These are phyloP conservation scores for Sterna hirundo DNA, from an alignment of 2,113 vertebrate genomes.

Conservation along the genomic window DNA sequence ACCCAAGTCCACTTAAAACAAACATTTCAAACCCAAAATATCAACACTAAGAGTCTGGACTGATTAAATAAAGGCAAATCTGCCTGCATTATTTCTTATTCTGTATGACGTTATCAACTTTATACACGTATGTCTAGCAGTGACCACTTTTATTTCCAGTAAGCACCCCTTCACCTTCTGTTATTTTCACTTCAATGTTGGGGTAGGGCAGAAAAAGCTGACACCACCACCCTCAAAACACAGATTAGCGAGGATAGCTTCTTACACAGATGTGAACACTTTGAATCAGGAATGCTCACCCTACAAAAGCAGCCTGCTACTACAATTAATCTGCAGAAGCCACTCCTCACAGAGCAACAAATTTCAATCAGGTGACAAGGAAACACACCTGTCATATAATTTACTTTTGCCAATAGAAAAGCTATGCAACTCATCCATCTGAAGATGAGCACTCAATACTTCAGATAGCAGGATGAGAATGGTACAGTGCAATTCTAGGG, in stretches of 20 bases:
- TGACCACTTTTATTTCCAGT: background rate
- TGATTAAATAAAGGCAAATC: background rate
- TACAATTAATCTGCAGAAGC: background rate
- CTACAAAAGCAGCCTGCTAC: background rate
- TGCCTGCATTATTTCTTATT: background rate
- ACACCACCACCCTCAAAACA: background rate
- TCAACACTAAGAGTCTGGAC: background rate
- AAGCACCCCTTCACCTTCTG: background rate
- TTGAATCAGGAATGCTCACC: background rate
- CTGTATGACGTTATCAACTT: background rate
- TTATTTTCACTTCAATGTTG: background rate
- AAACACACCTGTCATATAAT: background rate
- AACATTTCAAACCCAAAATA: background rate
- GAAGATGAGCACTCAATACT: background rate
- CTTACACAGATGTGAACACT: background rate
- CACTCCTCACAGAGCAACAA: background rate
- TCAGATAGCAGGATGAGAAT: background rate
- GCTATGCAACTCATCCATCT: background rate
- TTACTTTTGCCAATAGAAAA: background rate
- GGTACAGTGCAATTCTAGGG: background rate
- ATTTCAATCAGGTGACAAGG: background rate
- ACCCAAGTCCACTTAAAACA: background rate
- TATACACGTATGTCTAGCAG: background rate
- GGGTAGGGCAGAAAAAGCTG: background rate
- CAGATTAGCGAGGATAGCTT: background rate